Base-by-base conservation (phyloP, 1,140 invertebrate species). In the Drosophila nigromelanica region DNA sequence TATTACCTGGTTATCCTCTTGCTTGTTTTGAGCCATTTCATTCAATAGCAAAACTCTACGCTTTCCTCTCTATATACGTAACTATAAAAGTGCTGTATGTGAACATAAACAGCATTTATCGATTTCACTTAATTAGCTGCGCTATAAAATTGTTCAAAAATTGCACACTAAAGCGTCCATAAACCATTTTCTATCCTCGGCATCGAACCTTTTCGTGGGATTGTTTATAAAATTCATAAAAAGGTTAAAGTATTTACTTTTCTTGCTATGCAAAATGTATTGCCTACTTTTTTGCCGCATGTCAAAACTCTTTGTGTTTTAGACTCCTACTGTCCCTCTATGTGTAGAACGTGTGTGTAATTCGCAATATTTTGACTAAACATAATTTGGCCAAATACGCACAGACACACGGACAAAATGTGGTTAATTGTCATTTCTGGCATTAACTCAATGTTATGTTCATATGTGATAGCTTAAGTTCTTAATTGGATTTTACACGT, bases 1-100 rank as follows among this genome's bases (percentile, higher is more conserved):
- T 78, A 54, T 76, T 77, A 85, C 81, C 81, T 85, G 81, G 81
- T 87, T 87, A 77, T 89, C 79, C 85, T 87, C 62, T 89, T 82
- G 78, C 51, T 63, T 78, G 40, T 52, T 51, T 33, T 63, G n/a
- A 15, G 62, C 47, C 45, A 42, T 70, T 60, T 24, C 52, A 48
- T 52, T 63, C 52, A 82, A 81, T 47, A 37, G 62, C 40, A 18
- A 47, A 47, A 63, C 50, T 40, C 24, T 4, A 54, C 37, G 18
- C 30, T 24, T 7, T 55, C 42, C 15, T 12, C 7, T 37, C 54
- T 73, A 35, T 21, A 61, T 68, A 68, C 73, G 54, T 77, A 64
- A 58, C 70, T 76, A 78, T 87, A 87, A 86, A 86, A 78, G 64
- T 62, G 43, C 69, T 51, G 73, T 54, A 70, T 56, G 52, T 62